phyloP scores from a whole-genome alignment of 2,797 vertebrate species.

The Cuculus canorus region DNA sequence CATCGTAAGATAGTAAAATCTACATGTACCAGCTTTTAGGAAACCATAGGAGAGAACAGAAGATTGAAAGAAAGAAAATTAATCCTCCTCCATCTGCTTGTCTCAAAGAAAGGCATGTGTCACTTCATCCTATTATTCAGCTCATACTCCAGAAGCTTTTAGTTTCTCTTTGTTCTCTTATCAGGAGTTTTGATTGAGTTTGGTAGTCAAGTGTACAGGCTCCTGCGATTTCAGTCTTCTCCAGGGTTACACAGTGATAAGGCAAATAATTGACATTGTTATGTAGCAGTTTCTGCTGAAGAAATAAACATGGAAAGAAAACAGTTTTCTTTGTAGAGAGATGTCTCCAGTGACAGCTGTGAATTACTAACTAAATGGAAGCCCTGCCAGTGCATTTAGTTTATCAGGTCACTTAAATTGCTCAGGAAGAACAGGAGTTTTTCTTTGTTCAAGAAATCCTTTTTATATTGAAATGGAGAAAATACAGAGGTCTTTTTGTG shows the following conservation, averaged over 20 bases:
- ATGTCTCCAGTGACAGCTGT: constrained; percentile 66
- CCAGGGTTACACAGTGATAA: constrained; percentile 71
- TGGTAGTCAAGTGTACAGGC: constrained; percentile 66
- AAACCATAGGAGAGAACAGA: constrained; percentile 31
- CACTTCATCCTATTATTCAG: constrained; percentile 60
- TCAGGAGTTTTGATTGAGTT: constrained; percentile 73
- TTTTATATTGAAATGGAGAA: constrained; percentile 40
- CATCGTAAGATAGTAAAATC: constrained; percentile 38
- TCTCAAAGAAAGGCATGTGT: constrained; percentile 62
- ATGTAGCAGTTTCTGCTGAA: constrained; percentile 64
- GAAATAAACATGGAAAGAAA: constrained; percentile 72
- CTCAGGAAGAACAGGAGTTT: constrained; percentile 30
- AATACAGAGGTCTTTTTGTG: not conserved
- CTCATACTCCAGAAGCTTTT: constrained; percentile 62
- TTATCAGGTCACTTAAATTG: constrained; percentile 63
- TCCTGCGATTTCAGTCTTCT: constrained; percentile 70
- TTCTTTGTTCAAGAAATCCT: constrained; percentile 12
- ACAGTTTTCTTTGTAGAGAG: constrained; percentile 67
- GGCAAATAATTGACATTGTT: constrained; percentile 72
- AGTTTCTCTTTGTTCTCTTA: constrained; percentile 70
- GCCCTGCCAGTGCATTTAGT: constrained; percentile 55
- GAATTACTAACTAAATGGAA: constrained; percentile 72
- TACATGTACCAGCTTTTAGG: constrained; percentile 18
- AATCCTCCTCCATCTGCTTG: constrained; percentile 53
- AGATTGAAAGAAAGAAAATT: constrained; percentile 60